Evolutionary conservation across 2,888 invertebrate genomes (phyloP).

Genomic region (Nymphalis urticae): DNA sequence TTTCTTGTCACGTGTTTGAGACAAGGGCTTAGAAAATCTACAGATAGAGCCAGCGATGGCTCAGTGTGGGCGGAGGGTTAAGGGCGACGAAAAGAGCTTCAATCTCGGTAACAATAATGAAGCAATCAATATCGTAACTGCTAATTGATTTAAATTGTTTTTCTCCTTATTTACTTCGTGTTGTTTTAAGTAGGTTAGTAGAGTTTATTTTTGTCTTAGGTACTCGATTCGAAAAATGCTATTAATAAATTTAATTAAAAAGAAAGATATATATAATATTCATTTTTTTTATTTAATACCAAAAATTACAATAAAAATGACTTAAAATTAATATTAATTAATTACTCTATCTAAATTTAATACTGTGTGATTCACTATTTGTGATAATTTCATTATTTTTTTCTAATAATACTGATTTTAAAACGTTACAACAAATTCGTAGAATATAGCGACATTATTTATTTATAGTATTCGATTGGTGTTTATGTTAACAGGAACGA

Average conservation of each 20-base stretch:
- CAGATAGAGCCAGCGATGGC: background rate
- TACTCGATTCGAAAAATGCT: too few species aligned
- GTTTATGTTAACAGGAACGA: conserved; percentile 1
- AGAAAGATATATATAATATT: conserved; percentile 27
- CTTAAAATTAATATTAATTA: conserved; percentile 63
- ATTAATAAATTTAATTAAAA: background rate
- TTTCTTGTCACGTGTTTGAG: conserved; percentile 22
- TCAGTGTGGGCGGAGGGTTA: conserved; percentile 21
- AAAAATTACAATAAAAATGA: conserved; percentile 68
- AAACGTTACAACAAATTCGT: conserved; percentile 53
- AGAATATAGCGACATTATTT: conserved; percentile 36
- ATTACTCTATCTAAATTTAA: conserved; percentile 63
- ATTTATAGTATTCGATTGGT: conserved; percentile 11
- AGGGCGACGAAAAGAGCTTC: conserved; percentile 3
- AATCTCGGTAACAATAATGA: conserved; percentile 10
- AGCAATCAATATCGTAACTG: conserved; percentile 6
- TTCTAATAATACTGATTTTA: conserved; percentile 26
- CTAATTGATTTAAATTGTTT: conserved; percentile 9
- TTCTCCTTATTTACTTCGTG: background rate
- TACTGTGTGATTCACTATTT: conserved; percentile 42
- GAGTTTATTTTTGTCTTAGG: background rate
- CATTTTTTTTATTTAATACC: conserved; percentile 58
- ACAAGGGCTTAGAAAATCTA: conserved; percentile 13
- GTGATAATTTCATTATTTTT: conserved; percentile 46
- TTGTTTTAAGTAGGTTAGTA: background rate